phyloP scores from a whole-genome alignment of 2,888 invertebrate species.

The Allophyes oxyacanthae region DNA sequence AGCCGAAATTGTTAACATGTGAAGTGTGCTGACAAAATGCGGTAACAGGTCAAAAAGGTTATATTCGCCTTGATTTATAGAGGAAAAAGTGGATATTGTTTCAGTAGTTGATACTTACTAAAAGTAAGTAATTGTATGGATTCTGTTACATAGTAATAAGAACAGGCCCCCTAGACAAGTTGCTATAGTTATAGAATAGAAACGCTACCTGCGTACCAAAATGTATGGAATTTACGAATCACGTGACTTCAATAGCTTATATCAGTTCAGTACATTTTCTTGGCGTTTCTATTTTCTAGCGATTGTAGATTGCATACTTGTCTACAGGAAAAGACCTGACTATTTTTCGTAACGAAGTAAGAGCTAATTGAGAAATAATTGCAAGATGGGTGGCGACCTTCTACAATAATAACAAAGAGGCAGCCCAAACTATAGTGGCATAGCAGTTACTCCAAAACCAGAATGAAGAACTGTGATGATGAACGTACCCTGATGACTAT shows the following conservation, averaged over 20 bases:
- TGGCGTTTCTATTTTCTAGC: too few relatives aligned
- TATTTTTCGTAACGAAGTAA: not conserved
- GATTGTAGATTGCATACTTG: too few relatives aligned
- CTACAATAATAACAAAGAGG: not conserved
- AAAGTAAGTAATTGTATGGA: conserved; percentile 25
- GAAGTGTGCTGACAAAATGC: conserved; percentile 20
- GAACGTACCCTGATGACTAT: too few relatives aligned
- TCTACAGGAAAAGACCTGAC: too few relatives aligned
- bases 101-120: conserved; percentile 17
- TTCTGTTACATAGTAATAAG: conserved; percentile 28
- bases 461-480: too few relatives aligned
- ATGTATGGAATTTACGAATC: too few relatives aligned
- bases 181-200: too few relatives aligned
- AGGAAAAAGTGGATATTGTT: conserved; percentile 37
- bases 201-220: too few relatives aligned
- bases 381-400: not conserved
- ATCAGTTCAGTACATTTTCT: too few relatives aligned
- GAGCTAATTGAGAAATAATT: conserved; percentile 1
- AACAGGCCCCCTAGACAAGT: not conserved
- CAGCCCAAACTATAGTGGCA: too few relatives aligned
- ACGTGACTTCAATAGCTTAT: too few relatives aligned
- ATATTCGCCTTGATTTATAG: conserved; percentile 23
- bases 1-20: conserved; percentile 24
- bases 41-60: conserved; percentile 26
- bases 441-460: too few relatives aligned